Evolutionary conservation across 2,113 vertebrate species (phyloP), one percentile per base, ranked within the genome.

Genomic region (Campylomormyrus tamandua): DNA sequence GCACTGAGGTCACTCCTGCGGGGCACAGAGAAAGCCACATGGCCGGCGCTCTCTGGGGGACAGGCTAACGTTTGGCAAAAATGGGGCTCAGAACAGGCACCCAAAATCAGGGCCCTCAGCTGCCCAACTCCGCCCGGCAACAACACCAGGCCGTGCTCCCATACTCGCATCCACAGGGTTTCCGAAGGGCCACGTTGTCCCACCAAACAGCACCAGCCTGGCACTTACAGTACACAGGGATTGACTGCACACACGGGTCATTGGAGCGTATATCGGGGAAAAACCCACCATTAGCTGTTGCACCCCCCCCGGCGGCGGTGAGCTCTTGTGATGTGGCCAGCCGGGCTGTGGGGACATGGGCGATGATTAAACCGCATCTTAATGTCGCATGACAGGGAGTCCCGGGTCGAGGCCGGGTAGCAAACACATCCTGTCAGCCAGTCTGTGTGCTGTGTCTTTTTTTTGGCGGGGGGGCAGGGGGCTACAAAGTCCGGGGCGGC

Each of bases 301-400:
- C 35, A 15, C 35, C 27, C 70, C 27, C 74, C 74, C 35, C 0
- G 2, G 74, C 5, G 35, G 39, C 0, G 70, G 31, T 13, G 1
- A 27, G 70, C 70, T 77, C 70, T 77, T 31, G 74, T 5, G 62
- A 70, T 31, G 45, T 15, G 84, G 48, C 84, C 45, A 46, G 24
- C 84, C 13, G 84, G n/a, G 21, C 66, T 58, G 42, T 42, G 53
- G 89, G 89, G 58, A 87, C 52, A 6, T 5, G 46, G 24, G 45
- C 19, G 39, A 77, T 62, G 49, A 90, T 90, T 90, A 88, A 85
- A 80, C 52, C 86, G 45, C 46, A 17, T 88, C 86, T 90, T 87
- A 87, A 90, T 87, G 87, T 88, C n/a, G 35, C 35, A 35, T 90
- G 90, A 87, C 90, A 90, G 49, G 66, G 48, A 90, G 86, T 87